Evolutionary conservation across 2,797 vertebrate genomes (phyloP), one percentile per base, ranked within the genome.

Genomic region (Hippocampus kuda): DNA sequence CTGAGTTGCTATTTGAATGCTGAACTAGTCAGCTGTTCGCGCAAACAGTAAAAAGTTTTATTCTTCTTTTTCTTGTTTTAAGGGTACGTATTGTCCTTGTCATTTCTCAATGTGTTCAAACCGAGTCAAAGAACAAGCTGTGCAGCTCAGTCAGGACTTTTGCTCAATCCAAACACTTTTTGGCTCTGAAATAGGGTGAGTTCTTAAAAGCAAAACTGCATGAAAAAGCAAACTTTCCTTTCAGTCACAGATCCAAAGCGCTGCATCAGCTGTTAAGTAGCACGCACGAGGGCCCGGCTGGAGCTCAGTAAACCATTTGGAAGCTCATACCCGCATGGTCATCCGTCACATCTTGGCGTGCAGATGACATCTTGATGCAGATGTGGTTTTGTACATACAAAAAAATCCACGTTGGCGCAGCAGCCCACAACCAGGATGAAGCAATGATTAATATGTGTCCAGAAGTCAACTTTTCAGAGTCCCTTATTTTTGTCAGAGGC

Each of bases 351-450:
- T 75, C 56, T 67, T 68, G 67, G 60, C 79, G 77, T 38, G 51
- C 27, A 84, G 88, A 91, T 90, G 85, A 62, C 71, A 88, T 88
- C 83, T 86, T 81, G 34, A 90, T 87, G 87, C 84, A 77, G 89
- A 89, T 68, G 70, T 81, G 70, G 67, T 71, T 80, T 77, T 78
- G 82, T 24, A 42, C 62, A 81, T 77, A 79, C 77, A 68, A 66
- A 68, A 75, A 38, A 84, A 70, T 64, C 72, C 53, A 64, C 70
- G 78, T 79, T 76, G 78, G 72, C 72, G 71, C 30, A 54, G 54
- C 57, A 74, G 71, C 75, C 71, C 72, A 89, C 82, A 89, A 85
- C 76, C 77, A 73, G 63, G 42, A 22, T 46, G 77, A 77, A 79
- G 76, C 77, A 65, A 73, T 68, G 72, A 27, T 57, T 88, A 84